Evolutionary conservation across 2,797 vertebrate genomes (phyloP).

Genomic region (Erethizon dorsatum): DNA sequence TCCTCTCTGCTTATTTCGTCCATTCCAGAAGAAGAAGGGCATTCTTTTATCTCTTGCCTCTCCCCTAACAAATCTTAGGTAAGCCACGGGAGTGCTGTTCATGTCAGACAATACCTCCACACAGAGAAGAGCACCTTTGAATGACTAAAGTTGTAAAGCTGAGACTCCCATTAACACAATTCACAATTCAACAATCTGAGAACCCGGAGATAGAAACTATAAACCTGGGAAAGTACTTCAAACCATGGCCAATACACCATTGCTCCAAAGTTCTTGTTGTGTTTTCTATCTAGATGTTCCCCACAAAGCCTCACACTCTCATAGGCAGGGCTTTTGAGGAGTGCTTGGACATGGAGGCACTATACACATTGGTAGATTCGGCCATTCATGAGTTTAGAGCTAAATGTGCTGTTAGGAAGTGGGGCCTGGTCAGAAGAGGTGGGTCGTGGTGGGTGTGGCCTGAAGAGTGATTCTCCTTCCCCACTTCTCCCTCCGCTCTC

Average conservation of each 20-base stretch:
- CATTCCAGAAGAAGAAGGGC: background rate
- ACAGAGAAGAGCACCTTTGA: background rate
- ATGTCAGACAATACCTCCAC: background rate
- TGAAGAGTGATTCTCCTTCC: background rate
- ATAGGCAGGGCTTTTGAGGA: background rate
- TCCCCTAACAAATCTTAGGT: background rate
- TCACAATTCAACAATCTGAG: background rate
- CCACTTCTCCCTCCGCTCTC: background rate
- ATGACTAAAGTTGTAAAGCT: background rate
- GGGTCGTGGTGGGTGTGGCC: background rate
- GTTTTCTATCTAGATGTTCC: background rate
- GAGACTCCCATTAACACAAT: background rate
- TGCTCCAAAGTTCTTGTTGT: background rate
- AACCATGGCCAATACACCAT: background rate
- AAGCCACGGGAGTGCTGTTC: background rate
- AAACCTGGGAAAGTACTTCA: background rate
- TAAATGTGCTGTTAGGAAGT: background rate
- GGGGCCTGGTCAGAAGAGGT: background rate
- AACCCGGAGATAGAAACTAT: background rate
- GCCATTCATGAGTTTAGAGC: background rate
- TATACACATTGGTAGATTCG: too few relatives aligned
- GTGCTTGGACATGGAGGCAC: background rate
- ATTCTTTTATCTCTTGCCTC: background rate
- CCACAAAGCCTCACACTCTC: background rate
- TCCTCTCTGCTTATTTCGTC: background rate